phyloP scores from a whole-genome alignment of 2,888 invertebrate genomes.

The Noctua janthe region DNA sequence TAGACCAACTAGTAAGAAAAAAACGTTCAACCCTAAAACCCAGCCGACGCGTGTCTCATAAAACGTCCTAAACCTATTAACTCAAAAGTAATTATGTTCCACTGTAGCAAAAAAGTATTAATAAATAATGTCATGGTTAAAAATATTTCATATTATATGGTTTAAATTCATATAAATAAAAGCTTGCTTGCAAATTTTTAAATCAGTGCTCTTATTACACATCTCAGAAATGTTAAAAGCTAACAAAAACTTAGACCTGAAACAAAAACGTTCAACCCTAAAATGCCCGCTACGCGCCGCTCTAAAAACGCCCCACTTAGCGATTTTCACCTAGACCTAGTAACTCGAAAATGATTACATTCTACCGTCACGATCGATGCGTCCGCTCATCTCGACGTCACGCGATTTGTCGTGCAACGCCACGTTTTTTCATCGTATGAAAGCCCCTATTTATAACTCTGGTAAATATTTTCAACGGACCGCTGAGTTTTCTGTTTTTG shows the following conservation, averaged over 20 bases:
- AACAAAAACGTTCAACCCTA: conserved; percentile 13
- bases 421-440: conserved; percentile 86
- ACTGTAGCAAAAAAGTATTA: background rate
- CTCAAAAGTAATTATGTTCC: conserved; percentile 57
- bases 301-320: conserved; percentile 55
- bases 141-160: background rate
- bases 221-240: background rate
- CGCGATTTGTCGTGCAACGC: conserved; percentile 85
- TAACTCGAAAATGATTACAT: conserved; percentile 60
- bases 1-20: background rate
- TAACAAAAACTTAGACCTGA: background rate
- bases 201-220: background rate
- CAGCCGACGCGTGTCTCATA: conserved; percentile 6
- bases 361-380: conserved; percentile 73
- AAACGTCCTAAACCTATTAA: conserved; percentile 58
- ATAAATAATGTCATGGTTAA: background rate
- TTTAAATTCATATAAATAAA: background rate
- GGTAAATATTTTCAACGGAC: conserved; percentile 86
- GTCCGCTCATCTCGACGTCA: conserved; percentile 78
- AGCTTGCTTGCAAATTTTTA: background rate
- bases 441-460: conserved; percentile 84
- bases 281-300: conserved; percentile 12
- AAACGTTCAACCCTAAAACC: conserved; percentile 17
- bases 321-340: conserved; percentile 62
- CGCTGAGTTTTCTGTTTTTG: conserved; percentile 83